A percentile compares a stretch with the other conserved stretches of the same genome.
Evolutionary conservation across 2,797 vertebrate species (phyloP).

Genomic region (Amphiprion clarkii): DNA sequence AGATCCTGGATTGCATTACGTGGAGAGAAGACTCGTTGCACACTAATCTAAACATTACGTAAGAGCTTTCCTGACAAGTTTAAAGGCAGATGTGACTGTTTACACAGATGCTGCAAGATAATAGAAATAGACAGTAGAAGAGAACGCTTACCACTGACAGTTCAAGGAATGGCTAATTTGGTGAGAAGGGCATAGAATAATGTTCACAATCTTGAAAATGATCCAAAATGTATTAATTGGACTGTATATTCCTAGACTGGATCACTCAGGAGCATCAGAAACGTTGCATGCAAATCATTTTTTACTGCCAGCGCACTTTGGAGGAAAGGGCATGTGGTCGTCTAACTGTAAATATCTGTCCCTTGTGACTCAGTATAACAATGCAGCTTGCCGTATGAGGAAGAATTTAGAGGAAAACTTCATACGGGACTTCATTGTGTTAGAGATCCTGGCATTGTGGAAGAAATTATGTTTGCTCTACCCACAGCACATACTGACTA

Average conservation of each 20-base stretch:
- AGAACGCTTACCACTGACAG: neutral
- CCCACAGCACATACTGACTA: conserved; percentile 65
- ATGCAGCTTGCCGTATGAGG: conserved; percentile 64
- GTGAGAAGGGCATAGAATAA: neutral
- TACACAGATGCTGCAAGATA: conserved; percentile 73
- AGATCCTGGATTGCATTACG: conserved; percentile 64
- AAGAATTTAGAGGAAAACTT: conserved; percentile 79
- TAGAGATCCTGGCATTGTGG: conserved; percentile 82
- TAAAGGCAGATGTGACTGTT: conserved; percentile 76
- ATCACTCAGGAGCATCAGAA: neutral
- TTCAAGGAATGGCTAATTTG: neutral
- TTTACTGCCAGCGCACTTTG: conserved; percentile 46
- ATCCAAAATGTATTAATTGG: neutral
- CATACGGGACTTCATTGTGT: conserved; percentile 81
- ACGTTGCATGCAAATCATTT: too few relatives aligned
- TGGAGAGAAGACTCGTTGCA: conserved; percentile 66
- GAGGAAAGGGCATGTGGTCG: conserved; percentile 69
- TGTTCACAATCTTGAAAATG: neutral
- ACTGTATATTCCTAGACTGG: neutral
- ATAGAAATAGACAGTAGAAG: conserved; percentile 41
- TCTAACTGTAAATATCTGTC: conserved; percentile 72
- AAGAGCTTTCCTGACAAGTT: conserved; percentile 71
- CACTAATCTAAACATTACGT: conserved; percentile 78
- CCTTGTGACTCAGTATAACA: conserved; percentile 74
- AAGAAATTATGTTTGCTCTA: conserved; percentile 72